These are phyloP conservation scores for Drosophila sucinea DNA, from an alignment of 1,140 invertebrate species.

Conservation along the genomic window DNA sequence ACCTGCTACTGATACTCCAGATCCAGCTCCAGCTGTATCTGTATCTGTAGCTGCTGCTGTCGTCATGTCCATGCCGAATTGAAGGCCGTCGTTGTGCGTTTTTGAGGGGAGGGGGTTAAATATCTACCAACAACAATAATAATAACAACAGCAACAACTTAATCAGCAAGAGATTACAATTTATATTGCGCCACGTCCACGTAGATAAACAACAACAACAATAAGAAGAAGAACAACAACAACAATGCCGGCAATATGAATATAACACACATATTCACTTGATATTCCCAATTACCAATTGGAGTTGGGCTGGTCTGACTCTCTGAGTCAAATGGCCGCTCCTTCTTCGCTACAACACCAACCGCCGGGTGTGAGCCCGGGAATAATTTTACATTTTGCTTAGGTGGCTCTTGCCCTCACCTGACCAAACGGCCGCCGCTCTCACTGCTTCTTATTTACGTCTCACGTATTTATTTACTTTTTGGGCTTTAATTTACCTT, in stretches of 20 bases:
- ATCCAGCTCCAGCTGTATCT: constrained; percentile 7
- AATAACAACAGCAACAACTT: constrained; percentile 26
- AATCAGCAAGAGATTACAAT: constrained; percentile 64
- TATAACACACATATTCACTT: constrained; percentile 4
- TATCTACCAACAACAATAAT: constrained; percentile 41
- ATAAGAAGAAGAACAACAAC: neutral
- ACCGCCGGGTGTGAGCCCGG: constrained; percentile 1
- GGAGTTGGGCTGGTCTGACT: constrained; percentile 8
- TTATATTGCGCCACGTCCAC: constrained; percentile 71
- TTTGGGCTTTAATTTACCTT: neutral
- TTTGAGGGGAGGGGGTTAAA: constrained; percentile 19
- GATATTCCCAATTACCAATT: constrained; percentile 12
- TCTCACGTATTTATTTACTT: constrained; percentile 3
- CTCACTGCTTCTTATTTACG: neutral
- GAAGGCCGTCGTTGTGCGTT: constrained; percentile 23
- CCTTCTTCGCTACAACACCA: constrained; percentile 1
- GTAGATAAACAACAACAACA: constrained; percentile 59
- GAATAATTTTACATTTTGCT: constrained; percentile 3
- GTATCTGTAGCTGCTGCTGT: constrained; percentile 12
- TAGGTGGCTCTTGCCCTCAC: constrained; percentile 5
- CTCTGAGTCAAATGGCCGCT: constrained; percentile 2
- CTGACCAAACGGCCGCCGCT: constrained; percentile 6
- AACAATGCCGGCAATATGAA: neutral
- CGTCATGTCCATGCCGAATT: constrained; percentile 52
- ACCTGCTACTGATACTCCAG: neutral